Base-by-base conservation (phyloP, 2,113 vertebrate genomes). In the Pandion haliaetus region DNA sequence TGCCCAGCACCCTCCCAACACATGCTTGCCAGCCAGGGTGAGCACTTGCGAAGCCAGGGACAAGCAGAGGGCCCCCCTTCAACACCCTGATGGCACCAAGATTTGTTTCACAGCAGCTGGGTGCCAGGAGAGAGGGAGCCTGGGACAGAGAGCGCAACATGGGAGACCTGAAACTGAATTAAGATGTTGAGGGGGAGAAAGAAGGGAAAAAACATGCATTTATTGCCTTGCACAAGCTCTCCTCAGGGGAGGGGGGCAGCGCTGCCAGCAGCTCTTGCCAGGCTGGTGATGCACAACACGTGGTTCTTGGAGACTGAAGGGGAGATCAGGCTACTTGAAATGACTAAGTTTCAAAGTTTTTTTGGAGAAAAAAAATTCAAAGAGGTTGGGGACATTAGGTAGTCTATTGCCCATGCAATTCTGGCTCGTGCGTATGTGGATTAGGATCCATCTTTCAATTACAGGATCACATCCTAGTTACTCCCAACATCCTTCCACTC, bases 231-330 rank as follows among this genome's bases (percentile, higher is more conserved):
- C 36, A 73, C 36, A 70, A 74, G 18, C 59, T 70, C 63, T 66
- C 50, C 55, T 31, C 0, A 0, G 0, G 47, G 47, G 26, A 38
- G 44, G 8, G 5, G 2, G 20, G 29, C 74, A 66, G 70, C 0
- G 0, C 42, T 71, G 73, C 79, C 74, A 86, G 67, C 62, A 62
- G 40, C 45, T 78, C 42, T 77, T 42, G 38, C 34, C 88, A 66
- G 69, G 17, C 59, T 62, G 34, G 36, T 58, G 84, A 86, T 42
- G 42, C 34, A 61, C 49, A 90, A 91, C 59, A 61, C 1, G 6
- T 40, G n/a, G 49, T n/a, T 79, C 47, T 69, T 18, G 10, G 29
- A 54, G 25, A 52, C 10, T 12, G 57, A 91, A 57, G 10, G 13
- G 7, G 15, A 94, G 18, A 91, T 49, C n/a, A 42, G n/a, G 36